Conservation (phyloP, 2,888 invertebrate species). For the Allolobophora icterica region DNA sequence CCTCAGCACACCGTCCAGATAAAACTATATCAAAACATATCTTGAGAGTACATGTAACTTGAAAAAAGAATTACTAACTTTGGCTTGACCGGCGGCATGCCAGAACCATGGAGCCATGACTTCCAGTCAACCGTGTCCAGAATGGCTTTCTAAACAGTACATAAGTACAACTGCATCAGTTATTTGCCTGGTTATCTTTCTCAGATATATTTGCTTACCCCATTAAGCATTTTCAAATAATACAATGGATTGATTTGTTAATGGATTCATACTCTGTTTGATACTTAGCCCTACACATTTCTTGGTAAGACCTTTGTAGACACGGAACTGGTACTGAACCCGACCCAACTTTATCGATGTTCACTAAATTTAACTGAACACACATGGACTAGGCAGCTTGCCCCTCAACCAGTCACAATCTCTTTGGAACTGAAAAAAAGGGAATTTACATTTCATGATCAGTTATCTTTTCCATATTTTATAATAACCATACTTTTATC, state of each 20-base stretch:
- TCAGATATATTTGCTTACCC: too few species aligned
- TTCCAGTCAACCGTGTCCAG: slow-evolving; percentile 81
- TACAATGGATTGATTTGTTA: background rate
- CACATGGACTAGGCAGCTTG: background rate
- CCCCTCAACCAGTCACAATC: background rate
- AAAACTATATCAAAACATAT: background rate
- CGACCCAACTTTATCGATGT: background rate
- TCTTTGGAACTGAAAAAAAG: background rate
- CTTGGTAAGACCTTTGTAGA: background rate
- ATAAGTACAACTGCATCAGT: background rate
- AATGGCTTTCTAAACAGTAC: slow-evolving; percentile 51
- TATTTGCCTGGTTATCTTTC: background rate
- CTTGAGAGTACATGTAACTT: too few species aligned
- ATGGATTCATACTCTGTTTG: background rate
- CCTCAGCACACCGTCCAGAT: background rate
- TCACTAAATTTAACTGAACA: background rate
- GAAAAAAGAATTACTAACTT: slow-evolving; percentile 69
- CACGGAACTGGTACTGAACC: background rate
- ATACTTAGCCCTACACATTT: background rate
- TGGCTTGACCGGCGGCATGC: slow-evolving; percentile 88
- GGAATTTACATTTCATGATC: background rate
- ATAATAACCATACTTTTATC: background rate
- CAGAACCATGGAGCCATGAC: slow-evolving; percentile 79
- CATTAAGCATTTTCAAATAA: background rate
- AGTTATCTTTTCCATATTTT: background rate